Evolutionary conservation across 2,113 vertebrate species (phyloP).

Genomic region (Pollachius pollachius): DNA sequence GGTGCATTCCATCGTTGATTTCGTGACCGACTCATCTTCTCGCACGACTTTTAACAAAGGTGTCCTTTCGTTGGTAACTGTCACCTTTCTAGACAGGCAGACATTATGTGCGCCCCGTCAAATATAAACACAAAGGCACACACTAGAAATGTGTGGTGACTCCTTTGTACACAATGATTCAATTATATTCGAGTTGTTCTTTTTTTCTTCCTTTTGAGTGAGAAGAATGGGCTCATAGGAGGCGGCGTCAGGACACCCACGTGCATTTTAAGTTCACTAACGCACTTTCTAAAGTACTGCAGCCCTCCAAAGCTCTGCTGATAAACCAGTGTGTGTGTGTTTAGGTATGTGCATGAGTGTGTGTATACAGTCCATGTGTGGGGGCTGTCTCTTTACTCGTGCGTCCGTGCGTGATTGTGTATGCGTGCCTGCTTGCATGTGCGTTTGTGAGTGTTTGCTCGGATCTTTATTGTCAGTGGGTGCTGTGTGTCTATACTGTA

Average conservation of each 20-base stretch:
- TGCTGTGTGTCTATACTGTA: not conserved
- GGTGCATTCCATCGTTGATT: too few species aligned
- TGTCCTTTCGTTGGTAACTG: too few species aligned
- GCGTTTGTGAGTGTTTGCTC: not conserved
- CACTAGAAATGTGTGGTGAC: not conserved
- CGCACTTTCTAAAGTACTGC: constrained; percentile 5
- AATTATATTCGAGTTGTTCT: not conserved
- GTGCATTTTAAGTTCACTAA: constrained; percentile 10
- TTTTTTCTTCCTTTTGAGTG: constrained; percentile 7
- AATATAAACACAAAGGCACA: constrained; percentile 3
- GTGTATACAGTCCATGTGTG: not conserved
- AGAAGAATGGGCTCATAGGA: constrained; percentile 24
- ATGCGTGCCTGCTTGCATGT: constrained; percentile 7
- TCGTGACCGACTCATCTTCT: too few species aligned
- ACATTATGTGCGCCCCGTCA: not conserved
- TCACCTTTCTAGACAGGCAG: too few species aligned
- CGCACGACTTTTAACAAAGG: too few species aligned
- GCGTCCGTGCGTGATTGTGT: not conserved
- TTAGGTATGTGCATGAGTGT: not conserved
- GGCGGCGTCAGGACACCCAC: constrained; percentile 14
- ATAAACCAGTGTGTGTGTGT: constrained; percentile 4
- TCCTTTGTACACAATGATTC: constrained; percentile 8
- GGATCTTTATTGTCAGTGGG: not conserved
- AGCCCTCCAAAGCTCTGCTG: not conserved
- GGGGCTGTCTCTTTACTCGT: not conserved